Evolutionary conservation across 1,140 invertebrate genomes (phyloP).

Genomic region (Protaetia brevitarsis): DNA sequence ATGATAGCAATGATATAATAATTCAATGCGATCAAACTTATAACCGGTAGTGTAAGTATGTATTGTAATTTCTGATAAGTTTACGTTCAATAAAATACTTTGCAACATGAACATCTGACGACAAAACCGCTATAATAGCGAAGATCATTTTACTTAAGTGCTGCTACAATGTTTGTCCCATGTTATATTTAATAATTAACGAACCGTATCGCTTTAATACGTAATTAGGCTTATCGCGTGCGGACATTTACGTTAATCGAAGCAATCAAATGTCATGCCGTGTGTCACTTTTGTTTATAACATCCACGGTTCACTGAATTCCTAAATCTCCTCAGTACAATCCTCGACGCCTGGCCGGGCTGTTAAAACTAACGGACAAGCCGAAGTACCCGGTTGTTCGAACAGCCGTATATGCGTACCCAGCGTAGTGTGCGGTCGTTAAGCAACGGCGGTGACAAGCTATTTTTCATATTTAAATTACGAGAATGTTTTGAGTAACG

Average conservation of each 20-base stretch:
- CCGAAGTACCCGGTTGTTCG: neutral
- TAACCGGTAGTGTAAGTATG: no score
- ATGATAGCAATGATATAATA: no score
- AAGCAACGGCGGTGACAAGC: neutral
- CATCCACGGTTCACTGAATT: slow-evolving; percentile 4
- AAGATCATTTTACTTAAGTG: no score
- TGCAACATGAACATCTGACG: no score
- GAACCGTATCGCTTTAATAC: slow-evolving; percentile 10
- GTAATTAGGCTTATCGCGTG: slow-evolving; percentile 8
- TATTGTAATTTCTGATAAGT: no score
- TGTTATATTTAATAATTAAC: slow-evolving; percentile 12
- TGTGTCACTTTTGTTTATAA: slow-evolving; percentile 14
- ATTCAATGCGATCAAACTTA: no score
- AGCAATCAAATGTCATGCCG: neutral
- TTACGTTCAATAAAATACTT: no score
- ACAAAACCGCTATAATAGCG: no score
- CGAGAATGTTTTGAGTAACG: neutral
- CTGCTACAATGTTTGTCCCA: slow-evolving; percentile 5
- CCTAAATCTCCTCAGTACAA: no score
- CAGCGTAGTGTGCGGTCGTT: neutral
- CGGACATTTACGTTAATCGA: slow-evolving; percentile 1
- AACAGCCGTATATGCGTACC: neutral
- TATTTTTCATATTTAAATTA: slow-evolving; percentile 10
- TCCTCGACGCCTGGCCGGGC: neutral
- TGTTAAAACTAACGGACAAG: neutral